These are phyloP conservation scores for Drosophila nigricruria DNA, from an alignment of 2,888 invertebrate species.

Conservation along the genomic window DNA sequence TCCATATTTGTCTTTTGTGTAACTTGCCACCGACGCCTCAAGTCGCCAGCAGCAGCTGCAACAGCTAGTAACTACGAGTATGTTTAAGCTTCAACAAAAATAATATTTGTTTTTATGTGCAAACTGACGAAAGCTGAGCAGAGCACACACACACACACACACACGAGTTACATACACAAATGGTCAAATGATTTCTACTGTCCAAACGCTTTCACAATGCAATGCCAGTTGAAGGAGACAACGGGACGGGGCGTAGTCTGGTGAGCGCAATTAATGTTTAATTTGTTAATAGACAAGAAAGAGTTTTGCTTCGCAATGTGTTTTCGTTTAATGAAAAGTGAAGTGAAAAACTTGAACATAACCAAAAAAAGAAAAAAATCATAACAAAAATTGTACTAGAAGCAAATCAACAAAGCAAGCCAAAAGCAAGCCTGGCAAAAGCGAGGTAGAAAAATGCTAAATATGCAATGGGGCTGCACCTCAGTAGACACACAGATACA, in stretches of 20 bases:
- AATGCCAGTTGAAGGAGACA: slow-evolving; percentile 39
- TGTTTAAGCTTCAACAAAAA: slow-evolving; percentile 45
- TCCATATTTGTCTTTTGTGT: slow-evolving; percentile 41
- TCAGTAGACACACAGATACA: slow-evolving; percentile 23
- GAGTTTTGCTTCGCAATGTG: slow-evolving; percentile 60
- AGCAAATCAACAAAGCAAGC: slow-evolving; percentile 33
- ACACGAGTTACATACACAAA: slow-evolving; percentile 44
- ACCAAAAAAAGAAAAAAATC: slow-evolving; percentile 32
- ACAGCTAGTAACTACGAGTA: slow-evolving; percentile 26
- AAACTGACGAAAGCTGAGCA: slow-evolving; percentile 69
- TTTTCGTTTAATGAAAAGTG: slow-evolving; percentile 55
- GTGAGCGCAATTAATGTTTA: slow-evolving; percentile 73
- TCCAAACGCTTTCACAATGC: slow-evolving; percentile 73
- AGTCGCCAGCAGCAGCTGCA: slow-evolving; percentile 33
- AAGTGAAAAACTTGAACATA: slow-evolving; percentile 58
- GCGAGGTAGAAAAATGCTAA: slow-evolving; percentile 37
- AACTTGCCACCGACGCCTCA: slow-evolving; percentile 54
- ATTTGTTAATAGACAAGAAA: slow-evolving; percentile 73
- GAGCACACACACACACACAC: slow-evolving; percentile 33
- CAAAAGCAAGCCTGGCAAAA: slow-evolving; percentile 27
- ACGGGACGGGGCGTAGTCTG: slow-evolving; percentile 34
- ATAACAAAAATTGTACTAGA: slow-evolving; percentile 24
- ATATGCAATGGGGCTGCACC: slow-evolving; percentile 57
- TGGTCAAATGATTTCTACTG: slow-evolving; percentile 77
- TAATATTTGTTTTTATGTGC: slow-evolving; percentile 65